Evolutionary conservation across 2,113 vertebrate species (phyloP), one percentile per base, ranked within the genome.

Genomic region (Istiophorus platypterus): DNA sequence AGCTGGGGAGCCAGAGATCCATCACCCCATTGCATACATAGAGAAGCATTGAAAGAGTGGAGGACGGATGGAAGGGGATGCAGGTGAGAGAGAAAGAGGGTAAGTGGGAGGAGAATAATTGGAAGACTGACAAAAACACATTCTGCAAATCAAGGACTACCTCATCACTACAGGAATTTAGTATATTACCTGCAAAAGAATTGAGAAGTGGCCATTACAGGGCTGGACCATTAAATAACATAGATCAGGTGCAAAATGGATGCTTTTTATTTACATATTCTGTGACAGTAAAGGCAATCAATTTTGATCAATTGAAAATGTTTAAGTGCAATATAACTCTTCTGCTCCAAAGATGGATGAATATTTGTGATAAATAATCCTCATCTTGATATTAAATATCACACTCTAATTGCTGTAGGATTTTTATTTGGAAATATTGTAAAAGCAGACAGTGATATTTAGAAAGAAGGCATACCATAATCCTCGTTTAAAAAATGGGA

Each of bases 1-100:
- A 88, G 92, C 93, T 86, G 90, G 91, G 85, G 85, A 90, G 85
- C 79, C 77, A 73, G 87, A 91, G 92, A 93, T 95, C 92, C 93
- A 94, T 95, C 94, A 95, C 83, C 81, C 69, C 84, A 61, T 70
- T 76, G 85, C 88, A 84, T 78, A 76, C 70, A 66, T 62, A 78
- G 79, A 81, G 67, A 67, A 84, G 51, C 64, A 59, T 14, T 24
- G 81, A 72, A 72, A 51, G 56, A 70, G 47, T 39, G 54, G 68
- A 56, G 59, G 82, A 31, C 6, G 26, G 61, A 58, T 31, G 63
- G 70, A 51, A n/a, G 56, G 37, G 58, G 66, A 72, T 1, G 10
- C 42, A 42, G 29, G 74, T 26, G 56, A 58, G 52, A 37, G 68
- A 71, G 52, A 65, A 72, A 71, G 45, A 71, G 58, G 67, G 75